Base-by-base conservation (phyloP, 2,888 invertebrate genomes). In the Aplocera efformata region DNA sequence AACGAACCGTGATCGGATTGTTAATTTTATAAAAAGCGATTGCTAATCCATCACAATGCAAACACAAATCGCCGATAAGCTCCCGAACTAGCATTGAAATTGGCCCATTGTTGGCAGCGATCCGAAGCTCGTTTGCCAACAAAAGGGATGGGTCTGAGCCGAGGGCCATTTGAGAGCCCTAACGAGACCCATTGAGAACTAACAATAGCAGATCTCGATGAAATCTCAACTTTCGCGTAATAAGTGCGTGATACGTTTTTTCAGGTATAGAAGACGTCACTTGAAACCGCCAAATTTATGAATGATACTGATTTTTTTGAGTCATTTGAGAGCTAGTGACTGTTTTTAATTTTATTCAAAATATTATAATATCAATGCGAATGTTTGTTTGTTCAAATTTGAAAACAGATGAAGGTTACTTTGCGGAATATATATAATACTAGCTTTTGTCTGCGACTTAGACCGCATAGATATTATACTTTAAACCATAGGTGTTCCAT, bases 161-260 rank as follows among this genome's bases (percentile, higher is more conserved):
- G 68, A 68, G 62, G 71, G 72, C 77, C 76, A 72, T 79, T 81
- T 72, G 67, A 65, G 67, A 64, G 58, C 70, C 75, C 67, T 83
- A 83, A 83, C 83, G 81, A 83, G 81, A 61, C 62, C 73, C 63
- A 79, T 80, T 80, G 68, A 82, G 67, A 67, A 67, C 72, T 71
- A 78, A 82, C 82, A 82, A 83, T 79, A 63, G 77, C 49, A 40
- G 49, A 69, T 77, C 74, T 68, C 70, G 72, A 73, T 74, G 70
- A 67, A 76, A 79, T 72, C 73, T 74, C 63, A 63, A 68, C 60
- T 58, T 70, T 70, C 53, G 46, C 50, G 58, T 59, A 62, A 62
- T 66, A 71, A 68, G 63, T 69, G 62, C 63, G 58, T 60, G 52
- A 41, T 24, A n/a, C n/a, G 13, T 3, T 17, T 3, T 17, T 3